Conservation (phyloP, 2,888 invertebrate species). For the Eristalinus aeneus region DNA sequence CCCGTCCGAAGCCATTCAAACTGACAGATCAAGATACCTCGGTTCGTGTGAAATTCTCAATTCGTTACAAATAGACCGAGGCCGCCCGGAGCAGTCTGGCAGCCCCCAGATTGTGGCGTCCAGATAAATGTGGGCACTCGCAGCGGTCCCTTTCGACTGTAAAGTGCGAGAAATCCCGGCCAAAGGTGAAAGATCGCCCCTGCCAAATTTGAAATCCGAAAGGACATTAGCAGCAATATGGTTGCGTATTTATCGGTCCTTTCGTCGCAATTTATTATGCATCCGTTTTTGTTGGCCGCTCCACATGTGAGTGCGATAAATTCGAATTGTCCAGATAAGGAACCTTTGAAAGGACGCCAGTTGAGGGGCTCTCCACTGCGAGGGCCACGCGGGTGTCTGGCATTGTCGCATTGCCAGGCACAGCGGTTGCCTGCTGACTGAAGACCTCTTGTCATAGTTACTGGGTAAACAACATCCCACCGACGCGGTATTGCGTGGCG, state of each 20-base stretch:
- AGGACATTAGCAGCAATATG: conserved; percentile 65
- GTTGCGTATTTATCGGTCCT: conserved; percentile 48
- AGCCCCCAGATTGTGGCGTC: conserved; percentile 10
- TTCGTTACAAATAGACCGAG: conserved; percentile 3
- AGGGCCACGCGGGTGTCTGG: background rate
- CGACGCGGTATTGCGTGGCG: conserved; percentile 9
- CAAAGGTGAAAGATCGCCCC: conserved; percentile 30
- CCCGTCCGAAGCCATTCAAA: conserved; percentile 47
- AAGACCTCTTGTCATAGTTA: conserved; percentile 52
- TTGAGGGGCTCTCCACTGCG: background rate
- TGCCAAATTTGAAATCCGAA: conserved; percentile 36
- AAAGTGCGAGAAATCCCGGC: conserved; percentile 37
- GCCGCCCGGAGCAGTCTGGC: background rate
- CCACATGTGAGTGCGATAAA: conserved; percentile 46
- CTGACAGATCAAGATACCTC: conserved; percentile 54
- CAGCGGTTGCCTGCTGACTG: background rate
- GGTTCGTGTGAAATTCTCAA: conserved; percentile 5
- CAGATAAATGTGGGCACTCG: conserved; percentile 7
- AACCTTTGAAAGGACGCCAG: conserved; percentile 33
- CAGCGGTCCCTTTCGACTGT: background rate
- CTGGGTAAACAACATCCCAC: conserved; percentile 49
- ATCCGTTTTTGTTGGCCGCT: conserved; percentile 21
- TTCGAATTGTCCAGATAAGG: conserved; percentile 41
- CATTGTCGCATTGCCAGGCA: background rate
- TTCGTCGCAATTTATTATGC: conserved; percentile 34